Conservation (phyloP, 2,113 vertebrate genomes). For the Muntiacus muntjak region DNA sequence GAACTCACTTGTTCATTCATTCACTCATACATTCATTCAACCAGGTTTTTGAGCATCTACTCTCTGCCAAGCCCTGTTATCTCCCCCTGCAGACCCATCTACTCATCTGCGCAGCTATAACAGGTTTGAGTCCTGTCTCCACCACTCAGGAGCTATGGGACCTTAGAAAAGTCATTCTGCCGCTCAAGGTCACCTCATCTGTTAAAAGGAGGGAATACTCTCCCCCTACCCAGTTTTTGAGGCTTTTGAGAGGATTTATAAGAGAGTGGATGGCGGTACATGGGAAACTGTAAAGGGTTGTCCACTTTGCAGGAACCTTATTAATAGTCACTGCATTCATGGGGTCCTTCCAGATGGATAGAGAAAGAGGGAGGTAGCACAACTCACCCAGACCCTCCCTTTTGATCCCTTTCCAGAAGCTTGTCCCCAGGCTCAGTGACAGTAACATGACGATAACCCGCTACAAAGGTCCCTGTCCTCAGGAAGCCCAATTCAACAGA, state of each 20-base stretch:
- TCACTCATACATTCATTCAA: not conserved
- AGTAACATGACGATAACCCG: not conserved
- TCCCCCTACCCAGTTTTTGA: not conserved
- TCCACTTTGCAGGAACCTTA: not conserved
- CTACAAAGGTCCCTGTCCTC: not conserved
- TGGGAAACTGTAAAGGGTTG: not conserved
- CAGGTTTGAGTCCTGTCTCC: not conserved
- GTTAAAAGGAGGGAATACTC: not conserved
- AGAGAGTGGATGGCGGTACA: fast-evolving
- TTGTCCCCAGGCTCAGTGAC: not conserved
- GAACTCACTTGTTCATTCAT: not conserved
- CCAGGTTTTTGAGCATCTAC: not conserved
- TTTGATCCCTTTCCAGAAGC: not conserved
- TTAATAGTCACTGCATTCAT: not conserved
- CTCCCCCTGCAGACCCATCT: not conserved
- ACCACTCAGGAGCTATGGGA: not conserved
- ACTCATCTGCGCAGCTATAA: not conserved
- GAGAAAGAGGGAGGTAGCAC: too few relatives aligned
- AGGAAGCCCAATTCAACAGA: not conserved
- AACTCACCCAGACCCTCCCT: not conserved
- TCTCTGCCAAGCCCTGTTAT: not conserved
- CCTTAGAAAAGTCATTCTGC: not conserved
- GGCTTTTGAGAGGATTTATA: not conserved
- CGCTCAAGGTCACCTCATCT: not conserved
- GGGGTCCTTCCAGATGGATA: not conserved